Evolutionary conservation across 2,888 invertebrate genomes (phyloP).

Genomic region (Mythimna ferrago): DNA sequence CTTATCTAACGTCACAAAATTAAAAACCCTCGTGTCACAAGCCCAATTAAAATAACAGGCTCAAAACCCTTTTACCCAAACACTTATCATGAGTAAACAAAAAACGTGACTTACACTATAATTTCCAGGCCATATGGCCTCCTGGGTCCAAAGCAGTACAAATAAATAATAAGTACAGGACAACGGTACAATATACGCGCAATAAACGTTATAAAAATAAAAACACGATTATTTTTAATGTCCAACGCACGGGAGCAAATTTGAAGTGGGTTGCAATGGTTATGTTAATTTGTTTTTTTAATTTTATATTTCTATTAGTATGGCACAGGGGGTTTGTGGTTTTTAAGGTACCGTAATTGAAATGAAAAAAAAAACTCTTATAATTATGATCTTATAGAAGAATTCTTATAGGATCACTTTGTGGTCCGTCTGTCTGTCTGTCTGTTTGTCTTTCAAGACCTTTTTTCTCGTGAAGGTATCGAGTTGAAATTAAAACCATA

Average conservation of each 20-base stretch:
- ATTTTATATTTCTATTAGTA: conserved; percentile 34
- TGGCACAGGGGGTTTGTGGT: neutral
- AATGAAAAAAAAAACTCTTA: too few relatives aligned
- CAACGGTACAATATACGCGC: conserved; percentile 44
- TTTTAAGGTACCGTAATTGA: too few relatives aligned
- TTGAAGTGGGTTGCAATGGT: conserved; percentile 42
- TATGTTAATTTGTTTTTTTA: conserved; percentile 43
- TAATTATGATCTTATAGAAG: too few relatives aligned
- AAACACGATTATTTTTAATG: conserved; percentile 66
- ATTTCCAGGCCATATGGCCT: conserved; percentile 42
- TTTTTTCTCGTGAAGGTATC: too few relatives aligned
- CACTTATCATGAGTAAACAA: conserved; percentile 30
- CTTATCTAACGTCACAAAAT: neutral
- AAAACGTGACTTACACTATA: conserved; percentile 46
- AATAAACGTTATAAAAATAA: conserved; percentile 65
- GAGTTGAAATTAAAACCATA: too few relatives aligned
- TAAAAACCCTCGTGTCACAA: neutral
- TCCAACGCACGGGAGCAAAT: conserved; percentile 43
- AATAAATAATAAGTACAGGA: conserved; percentile 58
- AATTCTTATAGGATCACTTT: too few relatives aligned
- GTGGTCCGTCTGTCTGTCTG: too few relatives aligned
- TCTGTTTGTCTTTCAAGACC: too few relatives aligned
- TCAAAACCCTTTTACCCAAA: conserved; percentile 11
- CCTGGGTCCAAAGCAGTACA: conserved; percentile 31
- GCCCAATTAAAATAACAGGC: conserved; percentile 23